Conservation (phyloP, 2,888 invertebrate species). For the Chydorus sphaericus region DNA sequence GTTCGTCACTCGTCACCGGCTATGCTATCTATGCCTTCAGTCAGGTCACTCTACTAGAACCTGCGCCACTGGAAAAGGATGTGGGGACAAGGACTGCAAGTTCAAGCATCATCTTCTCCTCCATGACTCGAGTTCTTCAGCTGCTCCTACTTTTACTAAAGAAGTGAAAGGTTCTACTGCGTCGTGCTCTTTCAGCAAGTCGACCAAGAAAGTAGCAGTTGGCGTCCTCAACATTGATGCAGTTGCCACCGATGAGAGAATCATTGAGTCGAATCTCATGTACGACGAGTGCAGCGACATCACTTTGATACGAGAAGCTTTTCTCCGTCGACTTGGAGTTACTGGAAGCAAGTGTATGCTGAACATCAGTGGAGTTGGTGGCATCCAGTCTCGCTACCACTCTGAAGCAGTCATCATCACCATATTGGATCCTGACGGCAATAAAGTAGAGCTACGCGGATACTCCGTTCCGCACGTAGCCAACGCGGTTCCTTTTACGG, state of each 20-base stretch:
- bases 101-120: constrained; percentile 1
- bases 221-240: background rate
- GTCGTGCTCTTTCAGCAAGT: no score
- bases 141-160: no score
- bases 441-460: no score
- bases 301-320: background rate
- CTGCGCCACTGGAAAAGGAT: background rate
- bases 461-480: no score
- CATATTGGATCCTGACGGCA: background rate
- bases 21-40: constrained; percentile 8
- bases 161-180: no score
- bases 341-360: background rate
- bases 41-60: background rate
- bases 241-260: background rate
- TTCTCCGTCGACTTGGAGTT: background rate
- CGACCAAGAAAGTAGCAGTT: background rate
- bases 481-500: no score
- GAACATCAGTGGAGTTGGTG: background rate
- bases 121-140: no score
- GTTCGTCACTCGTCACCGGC: background rate
- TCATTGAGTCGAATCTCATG: background rate
- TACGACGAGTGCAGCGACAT: constrained; percentile 8
- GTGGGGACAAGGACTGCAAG: constrained; percentile 9
- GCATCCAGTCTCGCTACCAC: background rate
- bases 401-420: no score